Percentiles rank a stretch among this genome's conserved stretches.
Conservation (phyloP, 2,888 invertebrate genomes). For the Tipula lateralis region DNA sequence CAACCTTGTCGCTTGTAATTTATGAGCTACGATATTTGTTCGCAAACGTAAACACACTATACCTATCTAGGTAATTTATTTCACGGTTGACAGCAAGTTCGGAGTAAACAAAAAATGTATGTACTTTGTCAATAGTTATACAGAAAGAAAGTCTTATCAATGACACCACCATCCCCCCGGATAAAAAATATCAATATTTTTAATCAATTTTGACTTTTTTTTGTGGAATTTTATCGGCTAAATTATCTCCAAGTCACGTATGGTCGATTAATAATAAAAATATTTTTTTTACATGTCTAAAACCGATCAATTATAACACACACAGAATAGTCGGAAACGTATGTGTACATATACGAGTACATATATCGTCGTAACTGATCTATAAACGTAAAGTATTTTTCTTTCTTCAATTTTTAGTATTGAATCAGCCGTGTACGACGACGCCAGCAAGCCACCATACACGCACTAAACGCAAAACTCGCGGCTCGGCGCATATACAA, state of each 20-base stretch:
- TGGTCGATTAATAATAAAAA: not conserved
- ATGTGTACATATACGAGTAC: too few relatives aligned
- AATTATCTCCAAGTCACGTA: not conserved
- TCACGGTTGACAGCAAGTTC: not conserved
- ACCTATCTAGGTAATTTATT: not conserved
- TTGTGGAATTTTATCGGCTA: not conserved
- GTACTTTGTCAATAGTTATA: too few relatives aligned
- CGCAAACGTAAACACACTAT: not conserved
- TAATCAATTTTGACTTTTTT: not conserved
- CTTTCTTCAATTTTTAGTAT: not conserved
- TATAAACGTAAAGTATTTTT: not conserved
- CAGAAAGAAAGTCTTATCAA: not conserved
- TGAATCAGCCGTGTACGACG: not conserved
- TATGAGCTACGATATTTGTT: too few relatives aligned
- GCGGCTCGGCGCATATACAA: not conserved
- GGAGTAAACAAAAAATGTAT: not conserved
- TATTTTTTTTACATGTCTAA: not conserved
- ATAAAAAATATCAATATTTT: not conserved
- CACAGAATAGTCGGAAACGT: not conserved
- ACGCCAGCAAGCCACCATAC: not conserved
- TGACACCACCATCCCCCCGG: not conserved
- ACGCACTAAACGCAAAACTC: not conserved
- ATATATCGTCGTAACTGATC: not conserved
- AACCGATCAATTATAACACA: not conserved
- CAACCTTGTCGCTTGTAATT: not conserved